Evolutionary conservation across 2,888 invertebrate species (phyloP).

Genomic region (Osmoderma eremita): DNA sequence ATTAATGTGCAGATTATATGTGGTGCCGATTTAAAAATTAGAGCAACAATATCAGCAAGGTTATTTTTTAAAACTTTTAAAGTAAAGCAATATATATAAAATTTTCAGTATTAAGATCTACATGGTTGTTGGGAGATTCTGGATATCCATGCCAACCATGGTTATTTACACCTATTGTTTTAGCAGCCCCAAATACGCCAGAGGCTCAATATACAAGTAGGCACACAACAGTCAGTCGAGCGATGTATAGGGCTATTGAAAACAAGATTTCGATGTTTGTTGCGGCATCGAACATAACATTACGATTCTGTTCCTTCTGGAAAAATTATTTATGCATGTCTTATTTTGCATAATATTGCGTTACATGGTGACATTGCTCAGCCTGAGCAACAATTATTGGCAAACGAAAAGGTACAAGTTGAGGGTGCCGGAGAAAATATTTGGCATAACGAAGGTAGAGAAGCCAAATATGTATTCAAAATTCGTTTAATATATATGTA

Average conservation of each 20-base stretch:
- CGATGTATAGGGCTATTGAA: neutral
- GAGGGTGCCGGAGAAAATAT: neutral
- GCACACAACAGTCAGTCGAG: neutral
- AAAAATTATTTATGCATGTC: neutral
- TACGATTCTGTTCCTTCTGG: neutral
- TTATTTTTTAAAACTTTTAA: constrained; percentile 2
- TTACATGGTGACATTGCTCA: neutral
- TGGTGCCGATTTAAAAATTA: neutral
- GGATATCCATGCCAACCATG: neutral
- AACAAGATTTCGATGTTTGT: constrained; percentile 3
- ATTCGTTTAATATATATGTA: neutral
- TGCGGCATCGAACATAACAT: neutral
- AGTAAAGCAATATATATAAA: constrained; percentile 4
- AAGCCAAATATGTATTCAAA: neutral
- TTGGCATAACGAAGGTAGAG: neutral
- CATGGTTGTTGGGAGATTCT: neutral
- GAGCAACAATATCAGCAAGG: no score
- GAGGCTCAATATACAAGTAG: constrained; percentile 2
- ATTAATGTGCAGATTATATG: neutral
- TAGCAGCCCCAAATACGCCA: constrained; percentile 3
- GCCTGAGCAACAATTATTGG: neutral
- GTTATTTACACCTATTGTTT: neutral
- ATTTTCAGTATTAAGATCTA: neutral
- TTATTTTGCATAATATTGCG: constrained; percentile 7
- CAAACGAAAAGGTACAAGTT: neutral